A percentile compares a stretch with the other conserved stretches of the same genome.
phyloP scores from a whole-genome alignment of 1,140 invertebrate species.

The Coptotermes formosanus region DNA sequence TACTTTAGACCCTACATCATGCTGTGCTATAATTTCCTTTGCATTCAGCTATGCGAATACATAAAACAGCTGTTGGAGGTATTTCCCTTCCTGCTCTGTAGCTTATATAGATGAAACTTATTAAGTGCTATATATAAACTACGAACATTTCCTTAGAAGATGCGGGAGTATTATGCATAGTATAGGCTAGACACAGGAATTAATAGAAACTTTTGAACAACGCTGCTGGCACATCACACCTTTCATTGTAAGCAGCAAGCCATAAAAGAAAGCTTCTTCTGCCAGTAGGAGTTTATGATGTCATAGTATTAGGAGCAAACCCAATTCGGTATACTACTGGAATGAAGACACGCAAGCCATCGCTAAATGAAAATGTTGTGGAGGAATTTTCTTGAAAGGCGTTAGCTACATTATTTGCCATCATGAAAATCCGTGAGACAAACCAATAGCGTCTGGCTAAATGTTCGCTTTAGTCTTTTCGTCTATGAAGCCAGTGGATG shows the following conservation, averaged over 20 bases:
- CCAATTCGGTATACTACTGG: neutral
- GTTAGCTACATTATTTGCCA: neutral
- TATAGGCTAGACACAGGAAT: neutral
- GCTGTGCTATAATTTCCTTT: conserved; percentile 12
- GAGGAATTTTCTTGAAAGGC: neutral
- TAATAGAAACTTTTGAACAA: conserved; percentile 17
- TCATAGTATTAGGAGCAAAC: neutral
- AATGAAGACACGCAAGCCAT: neutral
- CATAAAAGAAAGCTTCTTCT: neutral
- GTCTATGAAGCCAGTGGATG: no score
- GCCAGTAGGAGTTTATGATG: neutral
- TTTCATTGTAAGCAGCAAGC: neutral
- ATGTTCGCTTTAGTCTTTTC: no score
- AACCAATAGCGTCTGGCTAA: no score
- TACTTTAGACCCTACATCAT: conserved; percentile 1
- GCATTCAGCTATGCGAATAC: neutral
- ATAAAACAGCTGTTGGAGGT: neutral
- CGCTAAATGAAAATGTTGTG: neutral
- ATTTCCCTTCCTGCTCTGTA: neutral
- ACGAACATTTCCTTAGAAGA: neutral
- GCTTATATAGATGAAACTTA: conserved; percentile 10
- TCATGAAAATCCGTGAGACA: neutral
- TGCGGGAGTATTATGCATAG: neutral
- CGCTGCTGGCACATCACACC: neutral
- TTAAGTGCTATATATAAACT: conserved; percentile 18